Conservation (phyloP, 2,888 invertebrate genomes). For the Harmothoe impar region DNA sequence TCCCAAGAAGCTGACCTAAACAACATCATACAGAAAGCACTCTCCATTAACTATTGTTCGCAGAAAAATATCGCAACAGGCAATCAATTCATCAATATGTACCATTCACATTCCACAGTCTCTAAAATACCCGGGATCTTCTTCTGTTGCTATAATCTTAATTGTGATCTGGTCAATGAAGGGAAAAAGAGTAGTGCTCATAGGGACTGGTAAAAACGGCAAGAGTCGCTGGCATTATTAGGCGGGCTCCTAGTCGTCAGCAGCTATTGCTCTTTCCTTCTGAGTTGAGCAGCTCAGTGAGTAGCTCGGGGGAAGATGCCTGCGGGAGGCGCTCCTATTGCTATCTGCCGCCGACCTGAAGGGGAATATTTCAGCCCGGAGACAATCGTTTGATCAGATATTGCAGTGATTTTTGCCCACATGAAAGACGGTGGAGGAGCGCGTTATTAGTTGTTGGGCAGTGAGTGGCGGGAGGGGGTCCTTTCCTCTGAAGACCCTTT, state of each 20-base stretch:
- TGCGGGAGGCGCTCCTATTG: conserved; percentile 31
- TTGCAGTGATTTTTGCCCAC: conserved; percentile 60
- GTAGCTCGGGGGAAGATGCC: not conserved
- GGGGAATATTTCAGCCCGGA: conserved; percentile 30
- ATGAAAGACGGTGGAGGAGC: conserved; percentile 40
- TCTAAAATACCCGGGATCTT: not conserved
- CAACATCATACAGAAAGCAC: too few species aligned
- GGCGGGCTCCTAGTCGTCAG: not conserved
- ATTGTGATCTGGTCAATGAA: not conserved
- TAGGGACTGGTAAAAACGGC: not conserved
- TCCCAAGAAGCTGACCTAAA: too few species aligned
- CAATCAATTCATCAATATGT: not conserved
- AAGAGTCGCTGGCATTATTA: not conserved
- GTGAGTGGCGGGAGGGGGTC: conserved; percentile 23
- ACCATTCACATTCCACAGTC: not conserved
- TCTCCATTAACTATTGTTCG: too few species aligned
- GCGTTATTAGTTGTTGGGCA: conserved; percentile 58
- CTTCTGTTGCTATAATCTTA: not conserved
- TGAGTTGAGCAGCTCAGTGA: not conserved
- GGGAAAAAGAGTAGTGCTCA: not conserved
- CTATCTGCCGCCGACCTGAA: conserved; percentile 41
- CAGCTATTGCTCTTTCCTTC: not conserved
- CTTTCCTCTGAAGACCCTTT: conserved; percentile 52
- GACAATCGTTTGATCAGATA: conserved; percentile 63
- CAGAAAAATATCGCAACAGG: too few species aligned